Conservation (phyloP, 2,113 vertebrate species). For the Brienomyrus longianalis region DNA sequence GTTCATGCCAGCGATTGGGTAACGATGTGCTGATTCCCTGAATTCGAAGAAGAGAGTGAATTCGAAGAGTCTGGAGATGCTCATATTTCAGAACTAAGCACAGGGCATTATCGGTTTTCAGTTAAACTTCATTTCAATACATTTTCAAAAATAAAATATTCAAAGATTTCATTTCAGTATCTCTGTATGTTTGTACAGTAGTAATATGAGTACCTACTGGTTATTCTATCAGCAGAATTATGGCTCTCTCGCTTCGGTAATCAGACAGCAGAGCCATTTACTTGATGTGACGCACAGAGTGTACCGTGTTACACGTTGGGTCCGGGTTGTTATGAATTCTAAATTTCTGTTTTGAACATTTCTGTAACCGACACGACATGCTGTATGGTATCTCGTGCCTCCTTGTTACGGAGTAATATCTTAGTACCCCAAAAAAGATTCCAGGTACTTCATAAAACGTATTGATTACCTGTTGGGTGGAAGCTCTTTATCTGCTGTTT, state of each 20-base stretch:
- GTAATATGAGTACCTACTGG: background rate
- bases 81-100: background rate
- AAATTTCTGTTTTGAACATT: background rate
- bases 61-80: background rate
- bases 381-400: background rate
- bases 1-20: background rate
- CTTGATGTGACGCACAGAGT: background rate
- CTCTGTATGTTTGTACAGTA: background rate
- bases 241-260: background rate
- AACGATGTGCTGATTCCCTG: background rate
- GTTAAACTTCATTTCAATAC: background rate
- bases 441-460: background rate
- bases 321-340: background rate
- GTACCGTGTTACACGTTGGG: background rate
- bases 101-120: background rate
- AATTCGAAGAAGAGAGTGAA: background rate
- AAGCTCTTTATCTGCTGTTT: background rate
- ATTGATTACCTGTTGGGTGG: background rate
- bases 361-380: background rate
- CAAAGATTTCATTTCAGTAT: background rate
- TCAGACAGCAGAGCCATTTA: background rate
- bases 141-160: no score
- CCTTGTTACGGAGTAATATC: background rate
- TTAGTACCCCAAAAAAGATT: background rate
- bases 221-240: background rate